These are phyloP conservation scores for Ianthella basta DNA, from an alignment of 37 sponge, comb jelly and placozoan species.

Conservation along the genomic window DNA sequence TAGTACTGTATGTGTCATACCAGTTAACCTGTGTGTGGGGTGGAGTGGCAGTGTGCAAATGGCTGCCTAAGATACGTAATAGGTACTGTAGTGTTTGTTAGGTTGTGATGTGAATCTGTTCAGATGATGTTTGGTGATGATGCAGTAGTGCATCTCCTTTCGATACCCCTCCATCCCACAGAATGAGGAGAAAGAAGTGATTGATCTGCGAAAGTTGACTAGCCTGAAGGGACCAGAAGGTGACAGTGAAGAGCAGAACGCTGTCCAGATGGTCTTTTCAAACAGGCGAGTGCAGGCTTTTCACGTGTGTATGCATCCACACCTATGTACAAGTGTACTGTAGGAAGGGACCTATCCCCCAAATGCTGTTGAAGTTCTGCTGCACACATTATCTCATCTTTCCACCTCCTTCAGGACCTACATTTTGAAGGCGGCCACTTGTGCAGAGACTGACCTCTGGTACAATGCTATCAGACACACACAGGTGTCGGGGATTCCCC, in stretches of 20 bases:
- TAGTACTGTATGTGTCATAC: no score
- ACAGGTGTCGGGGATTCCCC: conserved; percentile 82
- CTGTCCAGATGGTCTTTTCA: conserved; percentile 51
- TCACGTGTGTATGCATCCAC: background rate
- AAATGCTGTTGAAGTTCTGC: no score
- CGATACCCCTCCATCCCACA: no score
- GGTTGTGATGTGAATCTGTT: background rate
- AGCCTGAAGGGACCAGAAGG: conserved; percentile 62
- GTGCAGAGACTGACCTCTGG: conserved; percentile 66
- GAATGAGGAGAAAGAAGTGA: conserved; percentile 55
- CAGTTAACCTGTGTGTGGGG: no score
- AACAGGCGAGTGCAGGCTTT: conserved; percentile 47
- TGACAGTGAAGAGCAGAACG: conserved; percentile 43
- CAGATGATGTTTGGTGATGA: no score
- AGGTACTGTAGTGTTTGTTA: background rate
- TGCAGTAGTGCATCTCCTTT: no score
- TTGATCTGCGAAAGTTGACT: conserved; percentile 70
- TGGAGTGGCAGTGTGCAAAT: no score
- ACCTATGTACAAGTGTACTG: background rate
- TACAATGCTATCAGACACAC: conserved; percentile 68
- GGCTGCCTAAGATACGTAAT: no score
- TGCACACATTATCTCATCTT: no score
- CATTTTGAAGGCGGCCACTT: conserved; percentile 51
- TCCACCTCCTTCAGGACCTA: conserved; percentile 40
- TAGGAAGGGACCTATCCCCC: no score